phyloP scores from a whole-genome alignment of 2,888 invertebrate genomes.

The Listrodromus nycthemerus region DNA sequence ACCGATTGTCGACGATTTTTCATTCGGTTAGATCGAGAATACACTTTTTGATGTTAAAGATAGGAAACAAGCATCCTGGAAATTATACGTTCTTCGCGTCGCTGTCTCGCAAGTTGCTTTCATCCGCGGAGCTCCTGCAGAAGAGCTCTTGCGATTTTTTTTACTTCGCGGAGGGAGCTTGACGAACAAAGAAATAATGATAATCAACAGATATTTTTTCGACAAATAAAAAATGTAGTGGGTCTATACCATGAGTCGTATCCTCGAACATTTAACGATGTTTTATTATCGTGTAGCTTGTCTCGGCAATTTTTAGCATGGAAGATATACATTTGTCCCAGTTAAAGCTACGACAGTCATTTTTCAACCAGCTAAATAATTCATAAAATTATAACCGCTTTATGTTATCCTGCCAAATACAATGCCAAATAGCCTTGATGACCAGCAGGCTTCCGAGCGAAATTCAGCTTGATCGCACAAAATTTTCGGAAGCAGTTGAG shows the following conservation, averaged over 20 bases:
- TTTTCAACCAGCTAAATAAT: neutral
- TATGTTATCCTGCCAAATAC: neutral
- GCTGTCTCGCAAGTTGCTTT: neutral
- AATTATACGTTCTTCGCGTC: neutral
- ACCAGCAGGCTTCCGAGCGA: too few species aligned
- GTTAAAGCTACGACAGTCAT: neutral
- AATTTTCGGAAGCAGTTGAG: too few species aligned
- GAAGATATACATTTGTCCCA: neutral
- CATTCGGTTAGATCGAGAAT: slow-evolving; percentile 47
- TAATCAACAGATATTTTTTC: neutral
- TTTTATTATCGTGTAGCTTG: neutral
- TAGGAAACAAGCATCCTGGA: neutral
- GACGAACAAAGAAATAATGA: neutral
- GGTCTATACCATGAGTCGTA: neutral
- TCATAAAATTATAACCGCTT: neutral
- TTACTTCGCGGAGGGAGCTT: too few species aligned
- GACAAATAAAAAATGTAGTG: neutral
- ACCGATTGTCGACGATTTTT: slow-evolving; percentile 51
- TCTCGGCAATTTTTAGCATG: neutral
- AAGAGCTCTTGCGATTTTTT: neutral
- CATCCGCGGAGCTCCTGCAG: neutral
- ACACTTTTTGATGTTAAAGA: slow-evolving; percentile 17
- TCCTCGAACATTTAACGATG: neutral
- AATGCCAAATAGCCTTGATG: neutral
- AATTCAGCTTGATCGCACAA: too few species aligned